A percentile compares a stretch with the other conserved stretches of the same genome.
These are phyloP conservation scores for Morpho helenor DNA, from an alignment of 2,888 invertebrate genomes.

Conservation along the genomic window DNA sequence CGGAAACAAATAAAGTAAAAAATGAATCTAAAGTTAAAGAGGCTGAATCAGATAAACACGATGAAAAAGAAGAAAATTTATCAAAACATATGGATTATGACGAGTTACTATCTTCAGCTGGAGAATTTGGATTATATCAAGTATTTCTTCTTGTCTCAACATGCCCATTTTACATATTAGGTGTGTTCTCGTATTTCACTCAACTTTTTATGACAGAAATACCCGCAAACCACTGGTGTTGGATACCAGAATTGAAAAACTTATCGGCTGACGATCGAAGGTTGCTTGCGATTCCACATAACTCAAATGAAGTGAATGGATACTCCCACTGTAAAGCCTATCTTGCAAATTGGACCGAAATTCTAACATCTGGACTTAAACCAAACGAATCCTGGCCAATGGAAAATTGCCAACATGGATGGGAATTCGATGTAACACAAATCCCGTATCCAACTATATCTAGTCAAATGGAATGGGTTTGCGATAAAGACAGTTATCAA, in stretches of 20 bases:
- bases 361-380: slow-evolving; percentile 32
- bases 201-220: slow-evolving; percentile 56
- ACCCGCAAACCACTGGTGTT: slow-evolving; percentile 56
- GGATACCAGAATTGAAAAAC: slow-evolving; percentile 51
- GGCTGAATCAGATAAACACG: background rate
- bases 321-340: slow-evolving; percentile 50
- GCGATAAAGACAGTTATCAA: slow-evolving; percentile 52
- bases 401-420: slow-evolving; percentile 46
- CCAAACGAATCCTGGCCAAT: slow-evolving; percentile 41
- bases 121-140: slow-evolving; percentile 54
- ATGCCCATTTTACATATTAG: slow-evolving; percentile 51
- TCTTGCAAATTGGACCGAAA: slow-evolving; percentile 49
- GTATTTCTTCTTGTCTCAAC: slow-evolving; percentile 43
- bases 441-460: slow-evolving; percentile 56
- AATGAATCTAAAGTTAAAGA: slow-evolving; percentile 1
- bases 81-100: slow-evolving; percentile 36
- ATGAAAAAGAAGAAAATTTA: slow-evolving; percentile 31
- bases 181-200: slow-evolving; percentile 47
- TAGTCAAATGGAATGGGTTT: slow-evolving; percentile 59
- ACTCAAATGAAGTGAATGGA: slow-evolving; percentile 38
- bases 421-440: slow-evolving; percentile 58
- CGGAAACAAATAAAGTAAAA: background rate
- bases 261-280: slow-evolving; percentile 44
- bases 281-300: slow-evolving; percentile 44
- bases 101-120: slow-evolving; percentile 45